phyloP scores from a whole-genome alignment of 1,140 invertebrate genomes.

The Bombyx mandarina region DNA sequence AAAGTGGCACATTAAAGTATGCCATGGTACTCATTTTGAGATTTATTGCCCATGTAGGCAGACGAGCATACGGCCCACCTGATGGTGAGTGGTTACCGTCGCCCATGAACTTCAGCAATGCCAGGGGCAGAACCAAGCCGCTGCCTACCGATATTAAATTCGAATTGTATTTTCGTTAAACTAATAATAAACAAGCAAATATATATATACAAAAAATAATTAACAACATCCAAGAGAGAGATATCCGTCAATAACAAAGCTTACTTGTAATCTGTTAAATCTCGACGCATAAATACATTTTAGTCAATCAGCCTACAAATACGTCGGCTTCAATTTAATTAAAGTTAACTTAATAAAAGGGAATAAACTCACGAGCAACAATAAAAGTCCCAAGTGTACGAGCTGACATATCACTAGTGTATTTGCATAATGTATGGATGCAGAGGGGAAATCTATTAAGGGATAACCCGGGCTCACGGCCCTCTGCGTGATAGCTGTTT shows the following conservation, averaged over 20 bases:
- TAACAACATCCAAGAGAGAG: no score
- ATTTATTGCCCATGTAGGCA: no score
- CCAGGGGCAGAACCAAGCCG: no score
- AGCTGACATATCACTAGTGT: conserved; percentile 62
- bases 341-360: conserved; percentile 67
- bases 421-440: conserved; percentile 68
- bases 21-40: no score
- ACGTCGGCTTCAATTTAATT: conserved; percentile 62
- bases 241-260: conserved; percentile 14
- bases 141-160: no score
- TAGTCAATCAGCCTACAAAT: conserved; percentile 61
- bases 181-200: no score
- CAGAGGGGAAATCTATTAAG: conserved; percentile 64
- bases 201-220: no score
- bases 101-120: no score
- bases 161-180: no score
- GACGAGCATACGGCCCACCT: no score
- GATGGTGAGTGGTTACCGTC: no score
- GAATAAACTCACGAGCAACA: conserved; percentile 61
- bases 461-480: conserved; percentile 29
- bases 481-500: conserved; percentile 61
- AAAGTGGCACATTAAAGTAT: no score
- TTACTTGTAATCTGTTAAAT: conserved; percentile 49
- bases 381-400: conserved; percentile 63
- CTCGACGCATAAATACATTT: conserved; percentile 45